Base-by-base conservation (phyloP, 2,797 vertebrate genomes). In the Falco cherrug region DNA sequence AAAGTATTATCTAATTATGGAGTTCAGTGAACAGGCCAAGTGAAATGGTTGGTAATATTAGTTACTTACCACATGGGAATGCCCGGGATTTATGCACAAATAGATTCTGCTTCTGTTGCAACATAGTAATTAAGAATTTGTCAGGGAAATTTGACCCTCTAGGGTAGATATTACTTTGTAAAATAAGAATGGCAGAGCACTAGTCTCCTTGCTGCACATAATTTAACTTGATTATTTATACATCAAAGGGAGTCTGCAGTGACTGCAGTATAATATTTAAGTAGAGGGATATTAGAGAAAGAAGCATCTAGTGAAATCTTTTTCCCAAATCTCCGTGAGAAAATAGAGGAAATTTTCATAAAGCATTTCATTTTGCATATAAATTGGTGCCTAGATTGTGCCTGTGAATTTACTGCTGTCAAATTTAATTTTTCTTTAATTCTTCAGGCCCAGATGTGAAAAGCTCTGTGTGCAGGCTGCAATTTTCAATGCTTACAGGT, bases 371-470 rank as follows among this genome's bases (percentile, higher is more conserved):
- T 98, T 99, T 99, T 99, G 99, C 99, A 99, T 99, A 99, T 99
- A 99, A 99, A 99, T 99, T 99, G 99, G 98, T 96, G 97, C 98
- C 97, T 97, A 97, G 97, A 98, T 98, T 98, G 98, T 98, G 98
- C 97, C 98, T 97, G 97, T 98, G 98, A 99, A 99, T 99, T 99
- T 99, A 99, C 98, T 98, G 98, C 99, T 99, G 99, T 99, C 99
- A 99, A 99, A 99, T 99, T 99, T 99, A 99, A 99, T 99, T 99
- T 99, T 98, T 98, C 98, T 99, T 99, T 99, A 99, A 99, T 99
- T 99, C 99, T 99, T 99, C 99, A 99, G 98, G 97, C 97, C 98
- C 96, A 98, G 98, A 98, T 98, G 98, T 98, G 98, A 98, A 98
- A 98, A 98, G 98, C 98, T 98, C 97, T 97, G 98, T 98, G 98